Evolutionary conservation across 1,140 invertebrate genomes (phyloP).

Genomic region (Platorchestia sp.): DNA sequence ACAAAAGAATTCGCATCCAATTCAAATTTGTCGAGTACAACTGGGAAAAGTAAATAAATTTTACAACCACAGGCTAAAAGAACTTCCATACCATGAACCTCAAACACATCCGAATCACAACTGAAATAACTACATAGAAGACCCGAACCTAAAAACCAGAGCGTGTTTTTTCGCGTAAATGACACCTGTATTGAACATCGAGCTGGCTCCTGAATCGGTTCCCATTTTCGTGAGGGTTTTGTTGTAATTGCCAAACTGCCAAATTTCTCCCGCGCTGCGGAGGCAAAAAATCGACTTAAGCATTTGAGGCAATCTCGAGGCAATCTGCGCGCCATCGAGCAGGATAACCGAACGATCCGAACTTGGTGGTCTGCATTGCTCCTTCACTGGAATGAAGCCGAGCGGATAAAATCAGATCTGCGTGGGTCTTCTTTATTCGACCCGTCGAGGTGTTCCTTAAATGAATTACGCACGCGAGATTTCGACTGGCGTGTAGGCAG

Average conservation of each 20-base stretch:
- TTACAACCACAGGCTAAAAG: no score
- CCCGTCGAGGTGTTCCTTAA: neutral
- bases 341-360: neutral
- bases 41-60: no score
- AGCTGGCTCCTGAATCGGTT: neutral
- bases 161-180: no score
- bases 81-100: no score
- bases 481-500: neutral
- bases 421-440: neutral
- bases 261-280: neutral
- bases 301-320: neutral
- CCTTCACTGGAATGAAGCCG: neutral
- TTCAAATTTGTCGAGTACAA: no score
- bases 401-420: neutral
- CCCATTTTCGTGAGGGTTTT: neutral
- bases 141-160: no score
- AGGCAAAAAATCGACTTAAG: neutral
- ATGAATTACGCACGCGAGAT: neutral
- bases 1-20: no score
- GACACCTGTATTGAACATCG: neutral
- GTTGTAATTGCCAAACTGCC: neutral
- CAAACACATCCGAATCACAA: no score
- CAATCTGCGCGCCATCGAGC: neutral
- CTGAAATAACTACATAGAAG: no score
- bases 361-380: neutral